Evolutionary conservation across 53 echinoderm and acorn worm genomes (phyloP).

Genomic region (Astropecten irregularis): DNA sequence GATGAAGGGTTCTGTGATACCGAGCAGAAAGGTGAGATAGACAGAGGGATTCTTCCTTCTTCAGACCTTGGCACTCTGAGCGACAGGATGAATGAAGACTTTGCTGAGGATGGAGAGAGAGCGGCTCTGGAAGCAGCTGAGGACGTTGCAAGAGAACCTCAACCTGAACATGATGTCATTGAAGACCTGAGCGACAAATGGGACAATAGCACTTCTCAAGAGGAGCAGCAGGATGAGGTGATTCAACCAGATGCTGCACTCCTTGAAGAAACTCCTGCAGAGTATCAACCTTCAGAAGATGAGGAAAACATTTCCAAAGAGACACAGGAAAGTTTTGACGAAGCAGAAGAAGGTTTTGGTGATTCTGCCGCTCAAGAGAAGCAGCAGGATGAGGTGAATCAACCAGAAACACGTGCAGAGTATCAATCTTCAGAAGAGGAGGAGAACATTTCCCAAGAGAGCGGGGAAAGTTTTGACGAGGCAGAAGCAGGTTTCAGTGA

Average conservation of each 20-base stretch:
- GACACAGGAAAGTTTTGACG: background rate
- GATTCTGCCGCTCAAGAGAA: conserved; percentile 8
- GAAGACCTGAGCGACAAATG: no score
- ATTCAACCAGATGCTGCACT: no score
- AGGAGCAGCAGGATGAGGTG: no score
- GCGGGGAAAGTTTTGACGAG: background rate
- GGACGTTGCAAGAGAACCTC: background rate
- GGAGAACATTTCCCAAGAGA: background rate
- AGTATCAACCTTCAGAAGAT: background rate
- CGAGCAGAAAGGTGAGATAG: conserved; percentile 20
- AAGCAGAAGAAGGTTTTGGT: background rate
- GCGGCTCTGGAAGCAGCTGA: background rate
- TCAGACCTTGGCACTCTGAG: conserved; percentile 1
- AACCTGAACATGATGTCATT: conserved; percentile 5
- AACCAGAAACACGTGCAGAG: background rate
- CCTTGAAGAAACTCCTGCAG: background rate
- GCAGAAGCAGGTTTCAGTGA: background rate
- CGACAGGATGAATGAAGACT: background rate
- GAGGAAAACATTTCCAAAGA: background rate
- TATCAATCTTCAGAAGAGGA: background rate
- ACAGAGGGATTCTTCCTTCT: background rate
- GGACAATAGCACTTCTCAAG: no score
- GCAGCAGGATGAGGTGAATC: no score
- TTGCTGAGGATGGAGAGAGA: background rate
- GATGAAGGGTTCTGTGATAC: conserved; percentile 29